Conservation (phyloP, 2,888 invertebrate genomes). For the Metellina segmentata region DNA sequence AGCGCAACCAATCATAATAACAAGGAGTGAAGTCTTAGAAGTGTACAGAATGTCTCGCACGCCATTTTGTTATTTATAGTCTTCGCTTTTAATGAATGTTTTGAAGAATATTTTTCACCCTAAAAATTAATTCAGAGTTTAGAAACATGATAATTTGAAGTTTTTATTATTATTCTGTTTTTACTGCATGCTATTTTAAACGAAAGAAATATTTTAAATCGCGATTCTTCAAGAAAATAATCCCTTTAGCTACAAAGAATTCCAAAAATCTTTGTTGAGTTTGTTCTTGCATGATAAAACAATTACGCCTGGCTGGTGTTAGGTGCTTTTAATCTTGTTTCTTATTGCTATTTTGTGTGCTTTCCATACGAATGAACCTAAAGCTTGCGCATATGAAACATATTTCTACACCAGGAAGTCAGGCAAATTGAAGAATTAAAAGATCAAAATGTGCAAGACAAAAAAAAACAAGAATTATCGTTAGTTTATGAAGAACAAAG, state of each 20-base stretch:
- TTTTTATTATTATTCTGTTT: too few relatives aligned
- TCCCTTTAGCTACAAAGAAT: not conserved
- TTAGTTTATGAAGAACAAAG: not conserved
- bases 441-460: not conserved
- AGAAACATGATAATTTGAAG: too few relatives aligned
- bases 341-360: not conserved
- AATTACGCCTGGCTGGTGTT: not conserved
- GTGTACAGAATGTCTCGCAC: too few relatives aligned
- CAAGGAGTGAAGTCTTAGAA: too few relatives aligned
- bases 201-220: not conserved
- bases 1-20: too few relatives aligned
- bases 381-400: not conserved
- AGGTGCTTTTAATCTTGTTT: not conserved
- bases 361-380: not conserved
- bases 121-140: too few relatives aligned
- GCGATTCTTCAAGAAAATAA: not conserved
- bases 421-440: not conserved
- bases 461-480: not conserved
- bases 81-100: too few relatives aligned
- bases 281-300: not conserved
- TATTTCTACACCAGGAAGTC: not conserved
- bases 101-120: too few relatives aligned
- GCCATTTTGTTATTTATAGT: too few relatives aligned
- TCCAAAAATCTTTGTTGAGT: not conserved
- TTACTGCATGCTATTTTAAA: too few relatives aligned